phyloP scores from a whole-genome alignment of 2,797 vertebrate species.

The Bufotes viridis region DNA sequence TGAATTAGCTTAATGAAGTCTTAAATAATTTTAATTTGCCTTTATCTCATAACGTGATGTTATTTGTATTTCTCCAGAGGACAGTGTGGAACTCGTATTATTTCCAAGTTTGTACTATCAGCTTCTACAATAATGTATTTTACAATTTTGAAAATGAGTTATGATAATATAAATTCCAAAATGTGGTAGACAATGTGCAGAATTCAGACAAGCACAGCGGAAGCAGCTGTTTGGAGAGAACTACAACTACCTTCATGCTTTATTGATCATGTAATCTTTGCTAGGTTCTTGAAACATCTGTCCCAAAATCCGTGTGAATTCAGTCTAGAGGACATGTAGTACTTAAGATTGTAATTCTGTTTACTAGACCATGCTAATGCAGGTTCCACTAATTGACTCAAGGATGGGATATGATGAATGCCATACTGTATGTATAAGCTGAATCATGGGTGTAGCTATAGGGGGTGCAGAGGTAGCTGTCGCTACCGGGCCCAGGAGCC shows the following conservation, averaged over 20 bases:
- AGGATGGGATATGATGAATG: neutral
- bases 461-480: too few relatives aligned
- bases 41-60: neutral
- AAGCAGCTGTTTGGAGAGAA: conserved; percentile 38
- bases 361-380: conserved; percentile 9
- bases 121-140: neutral
- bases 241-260: conserved; percentile 53
- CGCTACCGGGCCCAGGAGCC: too few relatives aligned
- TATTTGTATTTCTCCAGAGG: neutral
- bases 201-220: conserved; percentile 16
- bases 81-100: neutral
- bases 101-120: neutral
- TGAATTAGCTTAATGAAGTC: neutral
- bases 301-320: conserved; percentile 8
- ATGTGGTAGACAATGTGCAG: conserved; percentile 20
- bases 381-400: neutral
- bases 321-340: conserved; percentile 2
- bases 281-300: conserved; percentile 31
- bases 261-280: conserved; percentile 42
- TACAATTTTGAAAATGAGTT: neutral
- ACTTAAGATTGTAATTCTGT: conserved; percentile 23
- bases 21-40: neutral
- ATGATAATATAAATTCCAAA: conserved; percentile 5
- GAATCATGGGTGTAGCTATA: too few relatives aligned
- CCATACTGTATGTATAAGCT: too few relatives aligned